Conservation (phyloP, 2,888 invertebrate species). For the Tipula vernalis region DNA sequence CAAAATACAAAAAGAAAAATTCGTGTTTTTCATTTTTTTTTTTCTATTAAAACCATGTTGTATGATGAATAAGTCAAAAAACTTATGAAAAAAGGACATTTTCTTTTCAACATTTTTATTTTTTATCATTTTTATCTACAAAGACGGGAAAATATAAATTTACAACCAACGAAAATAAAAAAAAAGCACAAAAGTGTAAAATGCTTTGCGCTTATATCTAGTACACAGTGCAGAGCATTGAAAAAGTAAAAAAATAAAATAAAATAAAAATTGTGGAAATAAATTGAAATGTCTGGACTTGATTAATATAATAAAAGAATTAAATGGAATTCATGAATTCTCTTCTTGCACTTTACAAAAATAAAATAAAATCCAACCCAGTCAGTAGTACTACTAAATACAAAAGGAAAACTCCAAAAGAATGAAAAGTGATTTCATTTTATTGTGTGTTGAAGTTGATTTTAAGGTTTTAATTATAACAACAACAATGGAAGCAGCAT, state of each 20-base stretch:
- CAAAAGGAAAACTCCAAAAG: not conserved
- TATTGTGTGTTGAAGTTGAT: not conserved
- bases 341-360: not conserved
- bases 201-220: not conserved
- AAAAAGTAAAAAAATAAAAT: not conserved
- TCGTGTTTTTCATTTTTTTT: not conserved
- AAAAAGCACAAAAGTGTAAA: not conserved
- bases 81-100: not conserved
- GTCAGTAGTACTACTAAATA: not conserved
- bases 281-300: constrained; percentile 4
- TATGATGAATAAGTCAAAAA: constrained; percentile 4
- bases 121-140: not conserved
- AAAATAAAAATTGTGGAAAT: not conserved
- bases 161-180: not conserved
- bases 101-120: not conserved
- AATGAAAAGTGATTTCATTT: not conserved
- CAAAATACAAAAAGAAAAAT: not conserved
- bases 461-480: not conserved
- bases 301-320: constrained; percentile 4
- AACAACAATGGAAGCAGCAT: not conserved
- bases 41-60: not conserved
- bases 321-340: not conserved
- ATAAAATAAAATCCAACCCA: not conserved
- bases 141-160: not conserved
- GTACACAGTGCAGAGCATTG: not conserved